phyloP scores from a whole-genome alignment of 2,888 invertebrate genomes.

The Pharmacophagus antenor region DNA sequence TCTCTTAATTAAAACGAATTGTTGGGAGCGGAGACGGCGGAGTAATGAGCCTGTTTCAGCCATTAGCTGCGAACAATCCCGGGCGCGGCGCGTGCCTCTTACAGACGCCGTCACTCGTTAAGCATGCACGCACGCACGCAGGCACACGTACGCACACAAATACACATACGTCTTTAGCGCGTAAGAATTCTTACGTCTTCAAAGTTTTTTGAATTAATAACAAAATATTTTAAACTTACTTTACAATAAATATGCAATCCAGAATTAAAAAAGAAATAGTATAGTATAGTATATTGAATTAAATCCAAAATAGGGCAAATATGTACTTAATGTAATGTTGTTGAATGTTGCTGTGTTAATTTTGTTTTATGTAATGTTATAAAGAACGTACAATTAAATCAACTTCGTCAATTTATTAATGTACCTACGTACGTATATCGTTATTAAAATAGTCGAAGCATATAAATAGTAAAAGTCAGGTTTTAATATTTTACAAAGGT shows the following conservation, averaged over 20 bases:
- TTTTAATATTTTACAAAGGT: background rate
- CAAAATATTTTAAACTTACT: background rate
- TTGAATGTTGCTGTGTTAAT: too few relatives aligned
- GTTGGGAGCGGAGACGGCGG: conserved; percentile 37
- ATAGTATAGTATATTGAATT: too few relatives aligned
- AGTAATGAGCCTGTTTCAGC: conserved; percentile 46
- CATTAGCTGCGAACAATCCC: conserved; percentile 35
- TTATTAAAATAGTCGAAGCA: too few relatives aligned
- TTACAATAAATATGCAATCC: too few relatives aligned
- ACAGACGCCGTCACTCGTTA: conserved; percentile 5
- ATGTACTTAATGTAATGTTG: too few relatives aligned
- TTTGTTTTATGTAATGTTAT: too few relatives aligned
- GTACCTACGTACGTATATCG: too few relatives aligned
- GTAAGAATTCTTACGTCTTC: background rate
- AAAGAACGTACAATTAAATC: too few relatives aligned
- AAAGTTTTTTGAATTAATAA: background rate
- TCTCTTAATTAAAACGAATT: conserved; percentile 55
- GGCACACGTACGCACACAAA: background rate
- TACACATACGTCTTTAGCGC: background rate
- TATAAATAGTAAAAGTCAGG: background rate
- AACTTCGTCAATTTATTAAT: too few relatives aligned
- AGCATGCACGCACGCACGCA: background rate
- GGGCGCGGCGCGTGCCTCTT: background rate
- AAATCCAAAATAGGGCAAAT: too few relatives aligned
- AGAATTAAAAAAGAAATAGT: too few relatives aligned